Conservation (phyloP, 2,888 invertebrate species). For the Rapana venosa region DNA sequence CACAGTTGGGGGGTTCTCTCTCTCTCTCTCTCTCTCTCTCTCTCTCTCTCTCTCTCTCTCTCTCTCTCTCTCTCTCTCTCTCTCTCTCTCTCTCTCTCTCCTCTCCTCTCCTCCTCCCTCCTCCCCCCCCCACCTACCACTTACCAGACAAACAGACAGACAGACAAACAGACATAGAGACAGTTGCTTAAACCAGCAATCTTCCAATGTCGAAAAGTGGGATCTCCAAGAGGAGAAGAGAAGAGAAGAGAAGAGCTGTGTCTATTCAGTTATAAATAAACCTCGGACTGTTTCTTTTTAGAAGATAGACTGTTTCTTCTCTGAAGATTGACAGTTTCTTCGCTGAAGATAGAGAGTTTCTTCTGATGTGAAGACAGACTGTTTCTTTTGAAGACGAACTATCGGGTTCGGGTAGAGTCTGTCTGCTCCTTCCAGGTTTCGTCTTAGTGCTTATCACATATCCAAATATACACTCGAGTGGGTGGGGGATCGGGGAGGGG, state of each 20-base stretch:
- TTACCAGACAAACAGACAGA: neutral
- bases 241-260: no score
- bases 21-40: slow-evolving; percentile 35
- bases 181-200: neutral
- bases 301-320: no score
- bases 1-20: neutral
- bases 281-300: no score
- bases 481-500: neutral
- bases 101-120: neutral
- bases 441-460: no score
- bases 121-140: neutral
- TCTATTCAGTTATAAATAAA: no score
- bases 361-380: neutral
- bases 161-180: no score
- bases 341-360: no score
- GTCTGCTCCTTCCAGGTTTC: no score
- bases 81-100: no score
- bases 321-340: no score
- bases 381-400: neutral
- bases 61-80: neutral
- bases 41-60: slow-evolving; percentile 24
- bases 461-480: neutral
- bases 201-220: neutral
- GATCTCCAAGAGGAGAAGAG: no score
- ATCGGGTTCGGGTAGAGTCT: neutral